Evolutionary conservation across 2,888 invertebrate genomes (phyloP), one percentile per base, ranked within the genome.

Genomic region (Ophraella communa): DNA sequence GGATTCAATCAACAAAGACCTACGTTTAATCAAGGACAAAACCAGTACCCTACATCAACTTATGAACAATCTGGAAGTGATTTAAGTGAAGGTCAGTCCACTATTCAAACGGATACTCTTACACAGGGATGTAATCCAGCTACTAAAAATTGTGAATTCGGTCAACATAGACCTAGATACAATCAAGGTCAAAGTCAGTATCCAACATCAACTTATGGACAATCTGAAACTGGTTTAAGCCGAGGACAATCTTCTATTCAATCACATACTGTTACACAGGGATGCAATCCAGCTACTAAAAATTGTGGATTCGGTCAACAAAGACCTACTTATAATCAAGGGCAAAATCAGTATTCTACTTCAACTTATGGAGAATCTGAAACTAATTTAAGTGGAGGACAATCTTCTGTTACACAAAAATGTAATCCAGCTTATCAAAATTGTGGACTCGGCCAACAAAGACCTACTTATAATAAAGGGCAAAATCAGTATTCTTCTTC

Each of bases 251-350:
- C 45, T 3, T 17, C 33, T 21, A 8, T 14, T 20, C 52, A 53
- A 47, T 7, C 45, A 7, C 27, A 45, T 21, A 8, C 33, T 20
- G 1, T 14, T 7, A 58, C 56, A 20, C 42, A 21, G 45, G 35
- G 57, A 14, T 70, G 70, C 47, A 58, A 72, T 53, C 67, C 70
- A 18, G 53, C 18, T 17, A 57, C 45, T 20, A 66, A 62, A 55
- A 58, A 58, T 35, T 67, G 67, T 51, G 62, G 52, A 14, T 7
- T 5, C 4, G 39, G 42, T 21, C 52, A 49, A 47, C 39, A 44
- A n/a, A 14, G 17, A 33, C 47, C 52, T 27, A 58, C 11, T 47
- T 5, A 24, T 14, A 8, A 14, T 3, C 58, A 58, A 11, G 33
- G 21, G 1, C 17, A 14, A 35, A 35, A 35, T 2, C 39, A 39